Base-by-base conservation (phyloP, 2,113 vertebrate genomes). In the Burhinus oedicnemus region DNA sequence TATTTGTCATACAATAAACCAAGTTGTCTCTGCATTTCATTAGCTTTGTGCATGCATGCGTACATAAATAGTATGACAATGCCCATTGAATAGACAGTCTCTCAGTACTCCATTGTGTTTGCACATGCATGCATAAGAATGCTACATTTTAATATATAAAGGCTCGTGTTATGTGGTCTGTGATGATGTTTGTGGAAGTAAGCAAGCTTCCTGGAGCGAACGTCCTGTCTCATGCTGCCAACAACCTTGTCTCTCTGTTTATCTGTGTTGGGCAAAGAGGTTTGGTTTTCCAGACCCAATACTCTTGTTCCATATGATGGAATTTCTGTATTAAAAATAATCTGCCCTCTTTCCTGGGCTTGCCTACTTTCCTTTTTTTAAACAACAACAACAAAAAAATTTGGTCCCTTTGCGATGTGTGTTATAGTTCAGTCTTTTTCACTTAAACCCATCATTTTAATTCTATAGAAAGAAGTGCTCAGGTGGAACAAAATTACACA, bases 121-220 rank as follows among this genome's bases (percentile, higher is more conserved):
- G 94, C 94, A 94, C 95, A 96, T 94, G 93, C 94, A 97, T 77
- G 95, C 97, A 91, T 95, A 83, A 95, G 51, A 70, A 51, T 83
- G 83, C 80, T 94, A 82, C 71, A 65, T 91, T 95, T 95, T 96
- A 70, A 93, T 85, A 79, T 79, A 84, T 54, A 87, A 89, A 87
- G 57, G 45, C 87, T 86, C 91, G 80, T 79, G 51, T 92, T 90
- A 47, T 34, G 74, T 81, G 36, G 40, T 60, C 72, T 84, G 47
- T 79, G 91, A 45, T 79, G 83, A 62, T 82, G 70, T 57, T 86
- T 72, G 40, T 89, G 57, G 65, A 87, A 94, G 87, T 66, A 76
- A 69, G 58, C 45, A 66, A 82, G 58, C 54, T 91, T 87, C 57
- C 83, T 57, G 22, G 17, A 72, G 86, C 0, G 6, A 66, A 23